Base-by-base conservation (phyloP, 2,113 vertebrate genomes). In the Sorex fumeus region DNA sequence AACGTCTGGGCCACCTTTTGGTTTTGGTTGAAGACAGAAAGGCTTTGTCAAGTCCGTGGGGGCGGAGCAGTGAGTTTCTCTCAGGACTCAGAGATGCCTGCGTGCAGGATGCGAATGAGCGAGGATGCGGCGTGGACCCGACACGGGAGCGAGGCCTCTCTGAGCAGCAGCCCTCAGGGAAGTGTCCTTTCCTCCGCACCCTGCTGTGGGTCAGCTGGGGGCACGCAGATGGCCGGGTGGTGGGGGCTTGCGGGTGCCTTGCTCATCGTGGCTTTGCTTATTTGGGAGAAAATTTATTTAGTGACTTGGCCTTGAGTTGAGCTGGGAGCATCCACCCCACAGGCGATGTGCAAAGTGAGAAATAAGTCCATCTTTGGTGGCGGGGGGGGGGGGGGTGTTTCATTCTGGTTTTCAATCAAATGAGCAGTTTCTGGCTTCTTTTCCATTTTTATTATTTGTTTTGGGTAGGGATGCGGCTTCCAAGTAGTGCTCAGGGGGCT, bases 291-390 rank as follows among this genome's bases (percentile, higher is more conserved):
- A 90, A 82, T 78, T 95, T 90, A 88, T 47, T 81, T 32, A 32
- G 5, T 83, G 92, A 91, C 90, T 88, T 76, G 60, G 82, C 3
- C 0, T 78, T 70, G 74, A 85, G 28, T 91, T 13, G 34, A 71
- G 47, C 27, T 25, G n/a, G 87, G 77, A 47, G 76, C 32, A 28
- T 43, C 60, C 28, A 64, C 75, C 50, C 64, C 36, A 30, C 25
- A 92, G 80, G 82, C 90, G 91, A 45, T 74, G 75, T 32, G 78
- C 45, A 88, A 75, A 83, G 79, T 25, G 83, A 91, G 92, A 71
- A 75, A 30, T 3, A 11, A 27, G n/a, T 43, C 19, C 12, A 9
- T 77, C 12, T 71, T 1, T 23, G 34, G 13, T 25, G 16, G 11
- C 50, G 16, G 50, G 50, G 50, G 3, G 0, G 12, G 3, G 12